Evolutionary conservation across 2,888 invertebrate species (phyloP).

Genomic region (Xanthia icteritia): DNA sequence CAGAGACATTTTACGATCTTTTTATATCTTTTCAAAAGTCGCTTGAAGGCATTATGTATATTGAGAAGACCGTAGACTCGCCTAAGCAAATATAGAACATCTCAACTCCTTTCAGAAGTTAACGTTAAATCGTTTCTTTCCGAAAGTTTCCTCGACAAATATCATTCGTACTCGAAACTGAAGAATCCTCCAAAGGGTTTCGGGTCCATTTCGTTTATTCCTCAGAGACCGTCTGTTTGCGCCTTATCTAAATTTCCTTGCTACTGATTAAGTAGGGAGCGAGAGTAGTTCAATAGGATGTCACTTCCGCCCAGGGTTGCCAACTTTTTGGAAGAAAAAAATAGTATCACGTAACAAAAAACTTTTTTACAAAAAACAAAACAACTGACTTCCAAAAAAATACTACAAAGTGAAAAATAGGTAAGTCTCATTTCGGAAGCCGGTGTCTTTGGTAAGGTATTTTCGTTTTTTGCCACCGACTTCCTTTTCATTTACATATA

Average conservation of each 20-base stretch:
- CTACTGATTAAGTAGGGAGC: constrained; percentile 41
- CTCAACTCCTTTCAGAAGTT: constrained; percentile 55
- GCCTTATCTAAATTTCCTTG: constrained; percentile 68
- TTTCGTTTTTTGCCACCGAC: too few relatives aligned
- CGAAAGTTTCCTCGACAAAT: constrained; percentile 67
- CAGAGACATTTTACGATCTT: constrained; percentile 58
- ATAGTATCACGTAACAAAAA: too few relatives aligned
- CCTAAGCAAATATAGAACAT: constrained; percentile 54
- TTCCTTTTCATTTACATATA: too few relatives aligned
- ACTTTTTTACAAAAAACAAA: too few relatives aligned
- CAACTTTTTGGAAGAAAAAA: too few relatives aligned
- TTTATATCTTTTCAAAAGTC: constrained; percentile 60
- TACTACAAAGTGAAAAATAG: too few relatives aligned
- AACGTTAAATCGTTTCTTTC: constrained; percentile 67
- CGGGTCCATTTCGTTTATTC: constrained; percentile 74
- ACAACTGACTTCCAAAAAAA: too few relatives aligned
- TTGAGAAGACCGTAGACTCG: constrained; percentile 33
- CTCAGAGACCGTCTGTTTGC: constrained; percentile 63
- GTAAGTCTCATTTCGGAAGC: too few relatives aligned
- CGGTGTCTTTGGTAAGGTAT: too few relatives aligned
- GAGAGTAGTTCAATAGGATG: constrained; percentile 25
- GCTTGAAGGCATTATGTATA: constrained; percentile 55
- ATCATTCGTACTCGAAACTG: constrained; percentile 69
- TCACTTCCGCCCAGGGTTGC: neutral
- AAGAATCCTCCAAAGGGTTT: constrained; percentile 72